phyloP scores from a whole-genome alignment of 2,888 invertebrate species.

The Opisthograptis luteolata region DNA sequence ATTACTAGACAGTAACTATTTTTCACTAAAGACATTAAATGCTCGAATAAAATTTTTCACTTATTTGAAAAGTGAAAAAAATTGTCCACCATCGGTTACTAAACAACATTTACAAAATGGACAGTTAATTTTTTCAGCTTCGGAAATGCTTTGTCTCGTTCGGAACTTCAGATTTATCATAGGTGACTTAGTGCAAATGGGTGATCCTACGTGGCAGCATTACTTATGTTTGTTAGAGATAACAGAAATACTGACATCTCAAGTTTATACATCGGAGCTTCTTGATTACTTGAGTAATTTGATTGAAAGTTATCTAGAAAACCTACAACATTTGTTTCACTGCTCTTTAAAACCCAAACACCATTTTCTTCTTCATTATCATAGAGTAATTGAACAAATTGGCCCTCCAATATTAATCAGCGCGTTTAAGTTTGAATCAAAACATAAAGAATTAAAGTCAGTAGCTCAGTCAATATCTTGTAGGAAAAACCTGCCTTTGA shows the following conservation, averaged over 20 bases:
- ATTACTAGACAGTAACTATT: neutral
- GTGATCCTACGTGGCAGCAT: neutral
- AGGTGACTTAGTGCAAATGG: neutral
- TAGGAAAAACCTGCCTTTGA: too few species aligned
- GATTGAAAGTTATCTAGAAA: neutral
- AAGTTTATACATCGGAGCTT: neutral
- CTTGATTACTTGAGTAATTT: neutral
- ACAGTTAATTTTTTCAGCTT: constrained; percentile 1
- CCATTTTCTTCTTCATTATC: constrained; percentile 16
- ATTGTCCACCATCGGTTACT: neutral
- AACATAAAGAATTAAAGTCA: constrained; percentile 4
- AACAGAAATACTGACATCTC: constrained; percentile 1
- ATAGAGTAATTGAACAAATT: constrained; percentile 8
- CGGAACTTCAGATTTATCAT: constrained; percentile 1
- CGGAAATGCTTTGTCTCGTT: constrained; percentile 4
- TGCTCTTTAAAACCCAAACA: constrained; percentile 17
- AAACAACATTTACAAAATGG: neutral
- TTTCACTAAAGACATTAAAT: constrained; percentile 3
- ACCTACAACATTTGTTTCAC: too few species aligned
- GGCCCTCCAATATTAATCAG: constrained; percentile 1
- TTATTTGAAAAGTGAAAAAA: neutral
- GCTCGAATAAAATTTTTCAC: neutral
- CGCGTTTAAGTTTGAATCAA: constrained; percentile 1
- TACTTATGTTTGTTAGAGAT: constrained; percentile 3
- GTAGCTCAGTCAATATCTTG: neutral